These are phyloP conservation scores for Syngnathus floridae DNA, from an alignment of 2,113 vertebrate genomes.

Conservation along the genomic window DNA sequence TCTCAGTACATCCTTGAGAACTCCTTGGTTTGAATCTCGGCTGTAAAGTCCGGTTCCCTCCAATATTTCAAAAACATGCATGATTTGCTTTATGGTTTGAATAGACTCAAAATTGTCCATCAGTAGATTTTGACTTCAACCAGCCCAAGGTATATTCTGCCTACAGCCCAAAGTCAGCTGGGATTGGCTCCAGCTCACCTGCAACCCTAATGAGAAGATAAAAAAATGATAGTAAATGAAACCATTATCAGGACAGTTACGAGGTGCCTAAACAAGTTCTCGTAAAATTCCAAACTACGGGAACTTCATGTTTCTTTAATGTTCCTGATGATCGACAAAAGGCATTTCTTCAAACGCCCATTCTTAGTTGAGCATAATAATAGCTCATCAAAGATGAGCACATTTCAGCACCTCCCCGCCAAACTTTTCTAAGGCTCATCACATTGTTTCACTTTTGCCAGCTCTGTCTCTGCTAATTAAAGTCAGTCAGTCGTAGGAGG, in stretches of 20 bases:
- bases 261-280: not conserved
- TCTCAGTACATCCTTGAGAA: not conserved
- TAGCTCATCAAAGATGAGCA: not conserved
- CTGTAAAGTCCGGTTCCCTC: no score
- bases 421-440: constrained; percentile 22
- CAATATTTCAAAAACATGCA: no score
- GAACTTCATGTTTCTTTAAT: not conserved
- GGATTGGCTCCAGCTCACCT: no score
- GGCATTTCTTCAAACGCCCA: not conserved
- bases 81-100: no score
- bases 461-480: constrained; percentile 39
- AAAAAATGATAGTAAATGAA: no score
- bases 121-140: no score
- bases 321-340: not conserved
- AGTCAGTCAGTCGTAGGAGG: constrained; percentile 40
- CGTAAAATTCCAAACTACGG: not conserved
- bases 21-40: no score
- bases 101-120: no score
- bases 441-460: constrained; percentile 45
- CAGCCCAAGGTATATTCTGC: no score
- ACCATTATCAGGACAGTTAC: no score
- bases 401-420: not conserved
- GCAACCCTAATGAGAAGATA: no score
- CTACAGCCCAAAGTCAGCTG: no score
- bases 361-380: not conserved